A percentile compares a stretch with the other conserved stretches of the same genome.
Evolutionary conservation across 2,888 invertebrate genomes (phyloP).

Genomic region (Hypercompe scribonia): DNA sequence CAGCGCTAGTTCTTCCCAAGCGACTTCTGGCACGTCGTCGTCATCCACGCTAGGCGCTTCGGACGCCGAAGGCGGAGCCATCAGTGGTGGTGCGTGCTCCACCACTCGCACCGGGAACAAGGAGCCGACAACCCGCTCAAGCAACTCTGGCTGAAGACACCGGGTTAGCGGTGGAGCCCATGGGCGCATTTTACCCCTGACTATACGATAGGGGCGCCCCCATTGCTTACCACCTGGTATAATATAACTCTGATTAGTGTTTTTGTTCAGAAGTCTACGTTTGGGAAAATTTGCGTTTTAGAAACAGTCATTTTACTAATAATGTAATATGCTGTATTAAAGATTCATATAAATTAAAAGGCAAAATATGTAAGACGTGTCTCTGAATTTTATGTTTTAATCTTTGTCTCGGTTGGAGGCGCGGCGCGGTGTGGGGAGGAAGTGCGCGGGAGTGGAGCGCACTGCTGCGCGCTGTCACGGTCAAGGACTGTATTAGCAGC

Average conservation of each 20-base stretch:
- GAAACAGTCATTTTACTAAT: not conserved
- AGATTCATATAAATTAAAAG: not conserved
- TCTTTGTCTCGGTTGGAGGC: conserved; percentile 45
- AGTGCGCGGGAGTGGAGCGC: conserved; percentile 69
- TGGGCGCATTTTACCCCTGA: too few relatives aligned
- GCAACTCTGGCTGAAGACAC: too few relatives aligned
- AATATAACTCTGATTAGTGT: not conserved
- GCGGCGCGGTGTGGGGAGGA: conserved; percentile 49
- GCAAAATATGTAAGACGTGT: not conserved
- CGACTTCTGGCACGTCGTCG: too few relatives aligned
- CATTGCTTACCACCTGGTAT: not conserved
- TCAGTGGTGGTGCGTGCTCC: too few relatives aligned
- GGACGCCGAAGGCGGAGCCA: too few relatives aligned
- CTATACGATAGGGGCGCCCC: too few relatives aligned
- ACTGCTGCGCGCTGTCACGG: conserved; percentile 76
- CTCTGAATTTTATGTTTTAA: conserved; percentile 22
- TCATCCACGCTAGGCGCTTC: too few relatives aligned
- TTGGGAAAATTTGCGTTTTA: not conserved
- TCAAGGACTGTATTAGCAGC: conserved; percentile 77
- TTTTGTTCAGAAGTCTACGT: not conserved
- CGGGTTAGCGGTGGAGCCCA: too few relatives aligned
- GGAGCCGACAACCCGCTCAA: too few relatives aligned
- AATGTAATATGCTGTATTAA: not conserved
- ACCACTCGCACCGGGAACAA: too few relatives aligned
- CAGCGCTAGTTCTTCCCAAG: too few relatives aligned